Conservation (phyloP, 2,797 vertebrate species). For the Babyrousa celebensis region DNA sequence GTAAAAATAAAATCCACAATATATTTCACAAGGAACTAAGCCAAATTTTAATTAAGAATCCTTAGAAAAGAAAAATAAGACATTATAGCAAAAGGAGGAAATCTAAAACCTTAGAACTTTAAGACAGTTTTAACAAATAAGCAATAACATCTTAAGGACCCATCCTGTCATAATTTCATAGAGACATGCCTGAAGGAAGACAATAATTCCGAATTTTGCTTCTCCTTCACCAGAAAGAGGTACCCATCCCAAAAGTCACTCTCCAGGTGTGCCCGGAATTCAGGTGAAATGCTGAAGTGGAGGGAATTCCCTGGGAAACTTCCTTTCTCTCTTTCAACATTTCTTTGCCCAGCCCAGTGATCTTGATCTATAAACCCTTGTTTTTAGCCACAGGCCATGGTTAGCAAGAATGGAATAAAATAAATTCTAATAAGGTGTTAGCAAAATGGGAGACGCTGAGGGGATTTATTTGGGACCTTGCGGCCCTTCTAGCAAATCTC, state of each 20-base stretch:
- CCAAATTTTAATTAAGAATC: conserved; percentile 42
- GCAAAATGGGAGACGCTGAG: neutral
- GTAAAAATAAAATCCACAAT: conserved; percentile 61
- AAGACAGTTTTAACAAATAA: neutral
- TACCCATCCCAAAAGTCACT: neutral
- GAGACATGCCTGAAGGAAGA: neutral
- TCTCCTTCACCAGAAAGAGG: neutral
- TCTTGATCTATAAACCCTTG: neutral
- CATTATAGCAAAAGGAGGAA: neutral
- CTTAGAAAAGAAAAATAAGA: conserved; percentile 30
- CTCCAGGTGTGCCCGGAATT: neutral
- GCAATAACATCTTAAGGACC: neutral
- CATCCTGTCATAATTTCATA: neutral
- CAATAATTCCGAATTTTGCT: too few species aligned
- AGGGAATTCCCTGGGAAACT: neutral
- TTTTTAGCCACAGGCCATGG: neutral
- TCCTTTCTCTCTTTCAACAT: neutral
- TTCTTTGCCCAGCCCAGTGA: neutral
- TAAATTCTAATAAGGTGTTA: neutral
- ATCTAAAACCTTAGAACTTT: neutral
- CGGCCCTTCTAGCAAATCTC: neutral
- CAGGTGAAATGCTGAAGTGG: neutral
- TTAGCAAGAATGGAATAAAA: neutral
- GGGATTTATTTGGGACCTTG: neutral
- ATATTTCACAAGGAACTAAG: conserved; percentile 35